Evolutionary conservation across 2,888 invertebrate species (phyloP).

Genomic region (Ormyrus thymus): DNA sequence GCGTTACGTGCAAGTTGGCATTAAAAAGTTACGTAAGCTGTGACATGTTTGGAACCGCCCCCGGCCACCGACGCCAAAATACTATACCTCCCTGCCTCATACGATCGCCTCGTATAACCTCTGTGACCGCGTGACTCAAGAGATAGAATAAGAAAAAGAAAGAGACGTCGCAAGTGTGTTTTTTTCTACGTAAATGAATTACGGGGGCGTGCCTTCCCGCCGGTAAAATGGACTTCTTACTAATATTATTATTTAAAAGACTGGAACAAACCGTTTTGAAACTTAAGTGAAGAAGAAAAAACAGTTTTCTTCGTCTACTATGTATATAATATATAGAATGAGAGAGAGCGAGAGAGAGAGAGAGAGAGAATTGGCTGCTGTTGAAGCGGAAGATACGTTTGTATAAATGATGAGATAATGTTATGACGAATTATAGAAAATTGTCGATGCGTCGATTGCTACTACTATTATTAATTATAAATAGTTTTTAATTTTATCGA

Average conservation of each 20-base stretch:
- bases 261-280: slow-evolving; percentile 45
- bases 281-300: slow-evolving; percentile 32
- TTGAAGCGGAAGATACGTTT: slow-evolving; percentile 6
- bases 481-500: slow-evolving; percentile 47
- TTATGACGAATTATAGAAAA: slow-evolving; percentile 2
- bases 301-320: slow-evolving; percentile 26
- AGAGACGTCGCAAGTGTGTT: not conserved
- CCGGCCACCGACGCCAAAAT: slow-evolving; percentile 72
- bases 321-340: not conserved
- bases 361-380: not conserved
- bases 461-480: slow-evolving; percentile 30
- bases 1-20: slow-evolving; percentile 87
- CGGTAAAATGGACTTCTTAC: slow-evolving; percentile 24
- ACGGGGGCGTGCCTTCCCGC: slow-evolving; percentile 45
- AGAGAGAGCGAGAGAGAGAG: not conserved
- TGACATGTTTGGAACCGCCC: slow-evolving; percentile 75
- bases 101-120: slow-evolving; percentile 63
- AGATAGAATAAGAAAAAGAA: not conserved
- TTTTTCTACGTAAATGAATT: slow-evolving; percentile 11
- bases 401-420: slow-evolving; percentile 17
- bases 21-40: slow-evolving; percentile 75
- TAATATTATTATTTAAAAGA: slow-evolving; percentile 46
- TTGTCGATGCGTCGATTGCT: slow-evolving; percentile 29
- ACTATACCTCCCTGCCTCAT: slow-evolving; percentile 72
- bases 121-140: not conserved